A percentile compares a stretch with the other conserved stretches of the same genome.
Conservation (phyloP, 2,888 invertebrate genomes). For the Nasonia oneida region DNA sequence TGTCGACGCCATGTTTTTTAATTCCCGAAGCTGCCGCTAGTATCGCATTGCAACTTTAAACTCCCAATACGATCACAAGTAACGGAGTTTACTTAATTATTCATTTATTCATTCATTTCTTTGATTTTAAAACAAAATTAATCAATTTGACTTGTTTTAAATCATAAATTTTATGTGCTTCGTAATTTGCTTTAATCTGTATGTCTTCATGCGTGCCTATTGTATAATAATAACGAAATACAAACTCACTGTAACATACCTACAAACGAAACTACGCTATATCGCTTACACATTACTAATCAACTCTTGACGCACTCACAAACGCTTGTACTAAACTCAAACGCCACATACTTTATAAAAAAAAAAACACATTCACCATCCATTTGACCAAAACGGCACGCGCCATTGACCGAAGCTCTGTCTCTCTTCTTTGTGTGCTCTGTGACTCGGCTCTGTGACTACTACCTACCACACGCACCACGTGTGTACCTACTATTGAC, state of each 20-base stretch:
- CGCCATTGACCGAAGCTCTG: slow-evolving; percentile 29
- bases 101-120: not conserved
- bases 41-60: no score
- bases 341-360: not conserved
- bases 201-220: not conserved
- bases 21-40: no score
- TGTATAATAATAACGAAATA: not conserved
- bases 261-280: not conserved
- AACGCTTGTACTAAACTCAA: slow-evolving; percentile 2
- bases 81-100: not conserved
- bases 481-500: slow-evolving; percentile 9
- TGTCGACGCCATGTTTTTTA: no score
- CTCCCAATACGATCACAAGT: not conserved
- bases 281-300: not conserved
- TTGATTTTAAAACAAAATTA: not conserved
- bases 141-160: not conserved
- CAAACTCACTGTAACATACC: not conserved
- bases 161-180: not conserved
- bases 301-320: not conserved
- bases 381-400: not conserved
- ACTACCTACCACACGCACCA: slow-evolving; percentile 38
- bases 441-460: slow-evolving; percentile 63
- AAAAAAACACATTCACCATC: not conserved
- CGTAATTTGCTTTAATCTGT: not conserved
- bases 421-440: slow-evolving; percentile 66